Base-by-base conservation (phyloP, 2,888 invertebrate species). In the Xestoiulus laeticollis region DNA sequence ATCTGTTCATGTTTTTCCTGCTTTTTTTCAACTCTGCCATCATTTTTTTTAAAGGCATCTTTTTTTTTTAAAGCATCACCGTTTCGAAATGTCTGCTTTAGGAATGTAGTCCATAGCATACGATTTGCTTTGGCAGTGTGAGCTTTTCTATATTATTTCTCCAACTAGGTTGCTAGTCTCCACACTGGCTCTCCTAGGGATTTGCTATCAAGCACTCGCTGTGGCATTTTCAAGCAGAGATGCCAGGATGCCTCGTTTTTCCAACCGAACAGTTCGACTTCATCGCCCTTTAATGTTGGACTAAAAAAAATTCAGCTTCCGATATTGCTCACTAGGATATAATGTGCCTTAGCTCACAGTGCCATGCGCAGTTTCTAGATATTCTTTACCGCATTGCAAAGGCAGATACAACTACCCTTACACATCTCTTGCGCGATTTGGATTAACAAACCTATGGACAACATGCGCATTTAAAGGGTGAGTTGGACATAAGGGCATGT, bases 391-490 rank as follows among this genome's bases (percentile, higher is more conserved):
- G 59, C 59, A 59, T n/a, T 59, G 22, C 59, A 5, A n/a, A 48
- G 48, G 14, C 48, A 12, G 43, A 12, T 48, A 12, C 10, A 59
- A 6, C 59, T 6, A 16, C 59, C n/a, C 22, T 4, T 22, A 16
- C 14, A 44, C 44, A 12, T 12, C 6, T 43, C n/a, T 59, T 6
- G n/a, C 59, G 59, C 59, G 19, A 16, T 22, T 59, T 10, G 59
- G 59, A 59, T 59, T 59, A 59, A 22, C 59, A 1, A 6, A 59
- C 22, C 5, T 22, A 22, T 1, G 4, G 59, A 16, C 59, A 59
- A 59, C 59, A 59, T 59, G 59, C 59, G 59, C 59, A 59, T 22
- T 59, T 59, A 59, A 59, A 59, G 59, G 59, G 59, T 59, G 22
- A 59, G 59, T 59, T 59, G 10, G 4, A 4, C 22, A n/a, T 22